Evolutionary conservation across 2,113 vertebrate genomes (phyloP), one percentile per base, ranked within the genome.

Genomic region (Platysternon megacephalum): DNA sequence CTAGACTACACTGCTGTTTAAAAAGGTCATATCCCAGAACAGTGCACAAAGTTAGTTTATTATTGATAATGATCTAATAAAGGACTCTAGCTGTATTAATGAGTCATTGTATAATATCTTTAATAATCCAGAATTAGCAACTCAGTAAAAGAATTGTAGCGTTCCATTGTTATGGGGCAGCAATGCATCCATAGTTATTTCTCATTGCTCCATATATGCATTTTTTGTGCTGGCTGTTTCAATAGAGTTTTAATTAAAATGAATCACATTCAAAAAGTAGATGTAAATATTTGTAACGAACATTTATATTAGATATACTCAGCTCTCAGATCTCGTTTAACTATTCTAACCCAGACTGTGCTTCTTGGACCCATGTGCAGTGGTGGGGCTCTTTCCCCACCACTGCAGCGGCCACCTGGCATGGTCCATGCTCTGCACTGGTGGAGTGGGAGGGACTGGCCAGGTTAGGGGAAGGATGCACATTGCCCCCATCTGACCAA

Each of bases 1-100:
- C 90, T 88, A 2, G n/a, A 46, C 87, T 89, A 85, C 5, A 78
- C 53, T 83, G 1, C 92, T 94, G 65, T 85, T 85, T 89, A 87
- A 87, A 97, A 97, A 97, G 95, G 96, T 97, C 96, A 93, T 90
- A 95, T 96, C 97, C 87, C 91, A 94, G 95, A 97, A 97, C 97
- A 97, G 93, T 74, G 46, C 86, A 94, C 78, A 87, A 93, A 87
- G 82, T 93, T 91, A 11, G 0, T 89, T 95, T 92, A 84, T 89
- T 97, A 95, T 93, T 93, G 96, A 97, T 94, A 95, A 96, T 81
- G 94, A 76, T 91, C 86, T 86, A 94, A 94, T 94, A 96, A 93
- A 96, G 88, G 95, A 78, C 94, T 91, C 86, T 92, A 32, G 83
- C 58, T 90, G 9, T 93, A 93, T 94, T 94, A 95, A 95, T 92